phyloP scores from a whole-genome alignment of 2,888 invertebrate genomes.

The Tetramorium bicarinatum region DNA sequence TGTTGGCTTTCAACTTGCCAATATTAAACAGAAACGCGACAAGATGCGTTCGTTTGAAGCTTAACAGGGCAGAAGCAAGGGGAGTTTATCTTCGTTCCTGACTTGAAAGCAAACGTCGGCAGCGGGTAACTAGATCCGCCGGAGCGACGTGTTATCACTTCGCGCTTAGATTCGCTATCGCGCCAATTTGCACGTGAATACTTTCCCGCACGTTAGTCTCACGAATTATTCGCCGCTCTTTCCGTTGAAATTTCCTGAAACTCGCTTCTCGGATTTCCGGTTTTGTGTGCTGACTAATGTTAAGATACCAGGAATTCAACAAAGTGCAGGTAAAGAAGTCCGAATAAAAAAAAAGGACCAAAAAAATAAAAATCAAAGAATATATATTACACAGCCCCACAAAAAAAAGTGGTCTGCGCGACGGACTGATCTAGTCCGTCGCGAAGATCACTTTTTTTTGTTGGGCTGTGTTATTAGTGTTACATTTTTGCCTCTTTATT shows the following conservation, averaged over 20 bases:
- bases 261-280: conserved; percentile 22
- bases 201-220: conserved; percentile 38
- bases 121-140: conserved; percentile 40
- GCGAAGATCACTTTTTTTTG: too few relatives aligned
- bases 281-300: conserved; percentile 24
- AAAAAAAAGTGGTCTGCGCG: too few relatives aligned
- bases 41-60: conserved; percentile 37
- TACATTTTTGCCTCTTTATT: neutral
- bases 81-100: conserved; percentile 46
- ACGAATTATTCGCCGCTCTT: conserved; percentile 31
- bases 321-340: neutral
- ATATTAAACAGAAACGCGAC: conserved; percentile 36
- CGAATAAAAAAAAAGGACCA: conserved; percentile 1
- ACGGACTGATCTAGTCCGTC: too few relatives aligned
- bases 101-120: conserved; percentile 45
- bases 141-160: conserved; percentile 45
- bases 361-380: conserved; percentile 1
- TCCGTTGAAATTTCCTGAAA: conserved; percentile 16
- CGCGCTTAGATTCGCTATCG: conserved; percentile 46
- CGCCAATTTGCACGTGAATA: conserved; percentile 52
- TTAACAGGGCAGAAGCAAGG: conserved; percentile 22
- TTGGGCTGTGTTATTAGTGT: too few relatives aligned
- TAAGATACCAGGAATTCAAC: neutral
- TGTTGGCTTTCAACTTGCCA: conserved; percentile 3
- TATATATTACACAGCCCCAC: too few relatives aligned